Percentiles rank a stretch among this genome's conserved stretches.
phyloP scores from a whole-genome alignment of 1,140 invertebrate species.

The Drosophila burlai region DNA sequence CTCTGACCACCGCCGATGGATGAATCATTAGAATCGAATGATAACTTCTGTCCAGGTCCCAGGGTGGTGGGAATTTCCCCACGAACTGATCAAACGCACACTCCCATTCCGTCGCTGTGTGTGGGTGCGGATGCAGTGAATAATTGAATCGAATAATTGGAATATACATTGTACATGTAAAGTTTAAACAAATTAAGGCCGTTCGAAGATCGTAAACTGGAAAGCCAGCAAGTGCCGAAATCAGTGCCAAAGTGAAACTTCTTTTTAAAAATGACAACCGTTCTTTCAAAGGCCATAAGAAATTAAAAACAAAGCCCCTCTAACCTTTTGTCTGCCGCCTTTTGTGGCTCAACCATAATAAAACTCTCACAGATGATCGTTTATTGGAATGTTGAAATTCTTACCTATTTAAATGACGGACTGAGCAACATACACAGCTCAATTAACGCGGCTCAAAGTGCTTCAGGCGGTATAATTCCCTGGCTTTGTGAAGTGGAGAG shows the following conservation, averaged over 20 bases:
- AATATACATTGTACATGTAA: slow-evolving; percentile 19
- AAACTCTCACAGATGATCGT: slow-evolving; percentile 14
- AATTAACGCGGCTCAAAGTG: slow-evolving; percentile 5
- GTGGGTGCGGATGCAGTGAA: slow-evolving; percentile 35
- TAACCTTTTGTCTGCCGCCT: slow-evolving; percentile 11
- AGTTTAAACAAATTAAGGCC: slow-evolving; percentile 36
- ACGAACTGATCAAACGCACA: slow-evolving; percentile 6
- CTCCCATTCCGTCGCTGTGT: slow-evolving; percentile 2
- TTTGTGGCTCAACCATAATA: slow-evolving; percentile 10
- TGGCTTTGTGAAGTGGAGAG: neutral
- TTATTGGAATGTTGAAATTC: slow-evolving; percentile 27
- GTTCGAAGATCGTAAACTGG: slow-evolving; percentile 23
- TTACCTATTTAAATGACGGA: slow-evolving; percentile 5
- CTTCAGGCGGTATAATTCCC: neutral
- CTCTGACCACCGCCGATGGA: slow-evolving; percentile 36
- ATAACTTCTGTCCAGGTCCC: slow-evolving; percentile 2
- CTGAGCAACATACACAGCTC: slow-evolving; percentile 8
- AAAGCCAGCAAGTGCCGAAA: slow-evolving; percentile 12
- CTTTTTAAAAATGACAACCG: slow-evolving; percentile 17
- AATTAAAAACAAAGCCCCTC: slow-evolving; percentile 3
- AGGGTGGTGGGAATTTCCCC: neutral
- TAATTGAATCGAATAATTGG: slow-evolving; percentile 22
- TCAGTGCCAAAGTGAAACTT: slow-evolving; percentile 39
- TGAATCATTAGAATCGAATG: slow-evolving; percentile 32
- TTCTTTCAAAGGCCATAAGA: slow-evolving; percentile 19